These are phyloP conservation scores for Callospermophilus lateralis DNA, from an alignment of 2,113 vertebrate species.

Conservation along the genomic window DNA sequence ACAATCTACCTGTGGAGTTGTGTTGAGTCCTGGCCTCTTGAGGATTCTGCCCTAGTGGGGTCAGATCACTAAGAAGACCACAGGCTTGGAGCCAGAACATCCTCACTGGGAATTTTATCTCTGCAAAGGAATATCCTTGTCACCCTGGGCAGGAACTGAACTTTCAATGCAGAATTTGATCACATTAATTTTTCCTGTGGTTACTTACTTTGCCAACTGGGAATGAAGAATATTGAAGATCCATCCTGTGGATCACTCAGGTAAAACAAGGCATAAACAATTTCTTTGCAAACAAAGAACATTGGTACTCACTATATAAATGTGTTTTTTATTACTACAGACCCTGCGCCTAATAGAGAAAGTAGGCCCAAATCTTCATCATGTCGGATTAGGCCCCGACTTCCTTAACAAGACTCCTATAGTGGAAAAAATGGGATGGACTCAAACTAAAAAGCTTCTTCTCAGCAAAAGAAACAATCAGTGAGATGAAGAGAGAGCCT, in stretches of 20 bases:
- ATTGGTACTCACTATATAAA: background rate
- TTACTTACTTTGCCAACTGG: constrained; percentile 25
- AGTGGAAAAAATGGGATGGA: too few relatives aligned
- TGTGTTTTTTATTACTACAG: background rate
- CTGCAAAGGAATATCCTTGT: background rate
- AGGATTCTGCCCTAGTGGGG: background rate
- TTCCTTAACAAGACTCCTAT: too few relatives aligned
- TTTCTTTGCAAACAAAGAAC: constrained; percentile 46
- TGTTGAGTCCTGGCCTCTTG: background rate
- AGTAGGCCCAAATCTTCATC: too few relatives aligned
- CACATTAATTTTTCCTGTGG: background rate
- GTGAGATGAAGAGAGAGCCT: too few relatives aligned
- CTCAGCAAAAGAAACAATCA: too few relatives aligned
- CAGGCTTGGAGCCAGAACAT: background rate
- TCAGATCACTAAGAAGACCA: background rate
- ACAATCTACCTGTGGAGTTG: background rate
- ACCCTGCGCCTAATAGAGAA: too few relatives aligned
- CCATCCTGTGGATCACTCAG: background rate
- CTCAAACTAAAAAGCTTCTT: too few relatives aligned
- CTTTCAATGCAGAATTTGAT: background rate
- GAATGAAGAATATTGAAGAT: constrained; percentile 32
- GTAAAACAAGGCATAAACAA: background rate
- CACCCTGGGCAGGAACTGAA: background rate
- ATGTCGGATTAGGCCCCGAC: too few relatives aligned
- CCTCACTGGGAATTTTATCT: constrained; percentile 3